Percentiles rank a stretch among this genome's conserved stretches.
These are phyloP conservation scores for Folsomia manolachei DNA, from an alignment of 2,888 invertebrate genomes.

Conservation along the genomic window DNA sequence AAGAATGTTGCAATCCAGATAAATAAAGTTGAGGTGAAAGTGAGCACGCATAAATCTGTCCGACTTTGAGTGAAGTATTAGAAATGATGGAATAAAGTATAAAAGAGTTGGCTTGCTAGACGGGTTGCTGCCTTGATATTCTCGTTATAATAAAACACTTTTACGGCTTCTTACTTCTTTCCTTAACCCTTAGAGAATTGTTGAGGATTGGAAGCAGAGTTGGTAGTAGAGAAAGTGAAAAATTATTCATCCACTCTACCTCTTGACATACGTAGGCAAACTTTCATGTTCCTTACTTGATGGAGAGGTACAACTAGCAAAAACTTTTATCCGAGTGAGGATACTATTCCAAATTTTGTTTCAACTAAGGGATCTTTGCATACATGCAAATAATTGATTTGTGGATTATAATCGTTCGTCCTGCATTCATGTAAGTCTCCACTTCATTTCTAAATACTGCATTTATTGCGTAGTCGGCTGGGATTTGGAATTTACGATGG, in stretches of 20 bases:
- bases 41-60: conserved; percentile 1
- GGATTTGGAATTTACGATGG: no score
- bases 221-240: conserved; percentile 29
- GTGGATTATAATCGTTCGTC: background rate
- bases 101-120: conserved; percentile 9
- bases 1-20: background rate
- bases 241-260: conserved; percentile 32
- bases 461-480: no score
- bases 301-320: background rate
- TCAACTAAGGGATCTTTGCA: background rate
- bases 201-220: conserved; percentile 33
- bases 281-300: no score
- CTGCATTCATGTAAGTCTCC: background rate
- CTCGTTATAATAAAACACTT: conserved; percentile 13
- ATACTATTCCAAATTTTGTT: background rate
- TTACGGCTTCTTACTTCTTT: background rate
- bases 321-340: background rate
- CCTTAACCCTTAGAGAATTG: conserved; percentile 25
- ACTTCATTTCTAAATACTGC: background rate
- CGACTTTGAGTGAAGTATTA: background rate
- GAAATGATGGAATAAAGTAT: conserved; percentile 13
- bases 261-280: background rate
- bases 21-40: conserved; percentile 1
- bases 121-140: no score
- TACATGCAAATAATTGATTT: background rate